Base-by-base conservation (phyloP, 2,888 invertebrate genomes). In the Drosophila flavopinicola region DNA sequence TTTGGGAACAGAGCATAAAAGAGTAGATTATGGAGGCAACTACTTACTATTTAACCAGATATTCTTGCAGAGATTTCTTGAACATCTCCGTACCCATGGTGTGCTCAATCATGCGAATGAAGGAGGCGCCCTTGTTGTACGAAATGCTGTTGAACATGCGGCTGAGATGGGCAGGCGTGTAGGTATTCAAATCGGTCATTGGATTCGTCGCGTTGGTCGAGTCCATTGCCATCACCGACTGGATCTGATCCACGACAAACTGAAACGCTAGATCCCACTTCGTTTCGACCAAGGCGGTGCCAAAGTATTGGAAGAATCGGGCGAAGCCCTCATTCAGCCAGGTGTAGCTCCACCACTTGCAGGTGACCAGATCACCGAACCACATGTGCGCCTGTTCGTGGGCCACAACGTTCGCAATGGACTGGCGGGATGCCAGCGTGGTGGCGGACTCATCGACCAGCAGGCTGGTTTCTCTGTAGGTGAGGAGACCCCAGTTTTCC, bases 401-500 rank as follows among this genome's bases (percentile, higher is more conserved):
- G 10, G 90, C 80, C 4, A 91, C 85, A 4, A 94, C 93, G 78
- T 92, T 92, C 17, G 94, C 94, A 6, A 95, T 93, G 32, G 92
- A 88, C 75, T 94, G 93, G 83, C 94, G 93, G 41, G 93, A 93
- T 5, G 92, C 75, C 42, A 93, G 92, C 0, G 94, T 93, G 0
- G 94, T 93, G 24, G 93, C 91, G 1, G 92, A 88, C 33, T 92
- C 92, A 47, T 95, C 94, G 66, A 93, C 95, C 2, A 96, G 90
- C 64, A 96, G 90, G 0, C 93, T 93, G 0, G 94, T 93, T 88
- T 96, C 96, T 53, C 95, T 93, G 91, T 95, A 97, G 2, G 95
- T 97, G 6, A 97, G 93, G 20, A 97, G 92, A 6, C 97, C 97
- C 97, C 97, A 97, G 89, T 98, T 97, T 88, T 97, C 97, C 97